Base-by-base conservation (phyloP, 2,888 invertebrate genomes). In the Lasioglossum calceatum region DNA sequence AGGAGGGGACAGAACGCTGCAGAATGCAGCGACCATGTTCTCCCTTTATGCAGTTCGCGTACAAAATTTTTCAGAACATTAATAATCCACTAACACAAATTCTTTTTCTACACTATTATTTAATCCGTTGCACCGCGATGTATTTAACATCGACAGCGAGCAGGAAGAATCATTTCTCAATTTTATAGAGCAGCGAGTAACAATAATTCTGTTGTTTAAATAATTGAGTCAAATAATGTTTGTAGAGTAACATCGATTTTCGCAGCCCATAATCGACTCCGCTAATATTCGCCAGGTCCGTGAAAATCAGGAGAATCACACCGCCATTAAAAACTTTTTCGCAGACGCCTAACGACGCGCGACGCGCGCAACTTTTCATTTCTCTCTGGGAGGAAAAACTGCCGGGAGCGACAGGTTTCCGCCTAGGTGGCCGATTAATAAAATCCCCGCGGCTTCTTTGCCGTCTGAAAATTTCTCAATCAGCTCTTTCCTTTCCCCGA, bases 361-460 rank as follows among this genome's bases (percentile, higher is more conserved):
- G 61, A 61, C 27, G 27, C 58, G n/a, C 27, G 12, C n/a, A 7
- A 32, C 19, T 67, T 67, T 32, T 32, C 19, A 36, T 67, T 36
- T 67, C 32, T 67, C 19, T 16, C 36, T 12, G 12, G 2, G 2
- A 7, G 5, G 44, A 42, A 64, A 61, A 44, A 76, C 39, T 27
- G 23, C 19, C 42, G 7, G 32, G 32, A 47, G 16, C 67, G 78
- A 78, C 84, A 58, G 74, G 85, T 54, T 75, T 79, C 54, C 70
- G 70, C 32, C 78, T 39, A 61, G 42, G 50, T 58, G 85, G 70
- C 44, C 79, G 85, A 85, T 79, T 79, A 85, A 85, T 80, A 86
- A 85, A 80, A 85, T 67, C 42, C 39, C 64, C 27, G 12, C 19
- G 64, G 39, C 42, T 87, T 77, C 79, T 76, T 76, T 73, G 47